Evolutionary conservation across 2,113 vertebrate genomes (phyloP).

Genomic region (Ahaetulla prasina): DNA sequence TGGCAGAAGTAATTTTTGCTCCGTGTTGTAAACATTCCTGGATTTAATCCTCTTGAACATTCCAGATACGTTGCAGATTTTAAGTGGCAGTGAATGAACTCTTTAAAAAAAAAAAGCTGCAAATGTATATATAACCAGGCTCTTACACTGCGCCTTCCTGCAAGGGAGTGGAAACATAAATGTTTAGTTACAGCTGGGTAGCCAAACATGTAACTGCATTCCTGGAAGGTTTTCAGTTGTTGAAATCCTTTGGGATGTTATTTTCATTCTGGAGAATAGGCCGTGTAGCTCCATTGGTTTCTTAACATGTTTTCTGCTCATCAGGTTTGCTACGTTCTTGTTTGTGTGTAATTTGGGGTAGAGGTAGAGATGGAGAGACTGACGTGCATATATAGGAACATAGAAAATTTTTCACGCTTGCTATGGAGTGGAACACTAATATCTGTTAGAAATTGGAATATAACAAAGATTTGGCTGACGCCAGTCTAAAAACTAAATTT

Average conservation of each 20-base stretch:
- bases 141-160: neutral
- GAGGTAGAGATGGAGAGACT: neutral
- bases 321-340: neutral
- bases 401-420: neutral
- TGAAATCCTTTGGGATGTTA: neutral
- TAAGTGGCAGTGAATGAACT: neutral
- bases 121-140: neutral
- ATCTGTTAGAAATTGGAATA: no score
- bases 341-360: neutral
- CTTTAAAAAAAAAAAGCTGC: neutral
- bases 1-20: neutral
- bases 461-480: no score
- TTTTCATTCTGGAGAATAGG: neutral
- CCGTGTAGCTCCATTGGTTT: neutral
- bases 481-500: no score
- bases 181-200: conserved; percentile 7
- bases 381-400: neutral
- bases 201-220: conserved; percentile 13
- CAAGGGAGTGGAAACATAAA: conserved; percentile 6
- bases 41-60: neutral
- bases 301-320: neutral
- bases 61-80: conserved; percentile 11
- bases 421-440: neutral
- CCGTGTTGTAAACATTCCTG: neutral
- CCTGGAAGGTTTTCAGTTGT: neutral